These are phyloP conservation scores for Ennomos fuscantarius DNA, from an alignment of 2,888 invertebrate genomes.

Conservation along the genomic window DNA sequence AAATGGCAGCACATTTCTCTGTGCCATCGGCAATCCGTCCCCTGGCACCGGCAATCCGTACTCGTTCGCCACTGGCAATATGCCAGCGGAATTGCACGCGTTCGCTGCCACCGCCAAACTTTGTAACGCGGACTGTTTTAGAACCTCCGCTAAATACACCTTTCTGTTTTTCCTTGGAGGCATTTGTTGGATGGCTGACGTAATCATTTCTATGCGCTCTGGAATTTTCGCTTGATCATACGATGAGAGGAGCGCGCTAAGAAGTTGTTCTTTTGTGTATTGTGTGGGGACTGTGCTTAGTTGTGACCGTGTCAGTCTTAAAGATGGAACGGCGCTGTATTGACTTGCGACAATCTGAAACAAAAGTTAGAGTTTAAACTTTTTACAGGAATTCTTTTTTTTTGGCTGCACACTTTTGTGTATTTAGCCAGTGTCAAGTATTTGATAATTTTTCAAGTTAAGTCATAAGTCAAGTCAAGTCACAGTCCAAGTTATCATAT, in stretches of 20 bases:
- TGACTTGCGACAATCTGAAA: slow-evolving; percentile 31
- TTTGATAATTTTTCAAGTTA: too few relatives aligned
- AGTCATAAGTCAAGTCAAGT: too few relatives aligned
- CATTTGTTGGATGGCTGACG: slow-evolving; percentile 45
- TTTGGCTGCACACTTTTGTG: too few relatives aligned
- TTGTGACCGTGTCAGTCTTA: slow-evolving; percentile 12
- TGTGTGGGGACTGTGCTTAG: slow-evolving; percentile 1
- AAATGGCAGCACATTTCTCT: slow-evolving; percentile 8
- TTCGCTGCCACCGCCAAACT: slow-evolving; percentile 52
- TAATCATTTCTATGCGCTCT: slow-evolving; percentile 45
- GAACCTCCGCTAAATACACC: slow-evolving; percentile 49
- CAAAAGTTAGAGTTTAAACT: neutral
- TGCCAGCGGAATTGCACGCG: slow-evolving; percentile 32
- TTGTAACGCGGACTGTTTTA: slow-evolving; percentile 53
- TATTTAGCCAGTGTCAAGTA: too few relatives aligned
- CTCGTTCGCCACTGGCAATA: neutral
- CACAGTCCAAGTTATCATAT: too few relatives aligned
- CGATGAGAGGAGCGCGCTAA: slow-evolving; percentile 22
- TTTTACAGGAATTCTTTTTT: too few relatives aligned
- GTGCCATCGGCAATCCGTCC: neutral
- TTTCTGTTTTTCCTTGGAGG: slow-evolving; percentile 40
- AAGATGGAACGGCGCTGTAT: slow-evolving; percentile 13
- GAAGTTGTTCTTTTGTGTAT: slow-evolving; percentile 20
- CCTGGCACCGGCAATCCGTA: slow-evolving; percentile 6
- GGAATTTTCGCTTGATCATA: slow-evolving; percentile 34